Percentiles rank a stretch among this genome's conserved stretches.
These are phyloP conservation scores for Gadopsis marmoratus DNA, from an alignment of 2,797 vertebrate species.

Conservation along the genomic window DNA sequence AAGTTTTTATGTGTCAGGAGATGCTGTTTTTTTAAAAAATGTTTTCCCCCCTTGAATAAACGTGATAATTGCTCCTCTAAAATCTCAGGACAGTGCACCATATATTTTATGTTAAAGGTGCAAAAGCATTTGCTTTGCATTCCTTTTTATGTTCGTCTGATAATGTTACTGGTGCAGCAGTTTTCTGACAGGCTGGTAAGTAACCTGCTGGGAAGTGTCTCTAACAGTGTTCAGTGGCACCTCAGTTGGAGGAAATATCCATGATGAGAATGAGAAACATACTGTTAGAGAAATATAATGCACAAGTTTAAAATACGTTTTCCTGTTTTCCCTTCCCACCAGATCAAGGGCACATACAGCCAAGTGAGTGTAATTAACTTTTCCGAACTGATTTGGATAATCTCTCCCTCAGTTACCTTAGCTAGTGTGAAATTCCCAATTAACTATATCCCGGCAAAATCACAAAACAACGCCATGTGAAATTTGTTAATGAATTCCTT, in stretches of 20 bases:
- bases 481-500: slow-evolving; percentile 83
- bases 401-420: slow-evolving; percentile 73
- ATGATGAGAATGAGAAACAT: slow-evolving; percentile 54
- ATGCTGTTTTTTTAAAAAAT: slow-evolving; percentile 38
- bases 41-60: slow-evolving; percentile 56
- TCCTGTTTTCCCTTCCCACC: slow-evolving; percentile 40
- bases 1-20: slow-evolving; percentile 75
- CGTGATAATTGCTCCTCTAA: slow-evolving; percentile 83
- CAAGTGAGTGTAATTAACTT: slow-evolving; percentile 76
- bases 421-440: slow-evolving; percentile 76
- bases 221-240: slow-evolving; percentile 36
- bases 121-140: slow-evolving; percentile 59
- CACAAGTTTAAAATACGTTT: slow-evolving; percentile 54
- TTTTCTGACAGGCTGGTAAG: slow-evolving; percentile 57
- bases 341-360: slow-evolving; percentile 59
- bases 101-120: slow-evolving; percentile 79
- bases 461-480: slow-evolving; percentile 68
- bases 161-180: slow-evolving; percentile 53
- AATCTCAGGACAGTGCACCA: slow-evolving; percentile 71
- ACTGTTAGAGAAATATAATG: slow-evolving; percentile 54
- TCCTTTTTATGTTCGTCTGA: slow-evolving; percentile 35
- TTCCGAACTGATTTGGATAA: slow-evolving; percentile 69
- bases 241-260: slow-evolving; percentile 25
- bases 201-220: slow-evolving; percentile 59
- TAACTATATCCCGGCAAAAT: slow-evolving; percentile 69